Conservation (phyloP, 2,113 vertebrate genomes). For the Peromyscus polionotus region DNA sequence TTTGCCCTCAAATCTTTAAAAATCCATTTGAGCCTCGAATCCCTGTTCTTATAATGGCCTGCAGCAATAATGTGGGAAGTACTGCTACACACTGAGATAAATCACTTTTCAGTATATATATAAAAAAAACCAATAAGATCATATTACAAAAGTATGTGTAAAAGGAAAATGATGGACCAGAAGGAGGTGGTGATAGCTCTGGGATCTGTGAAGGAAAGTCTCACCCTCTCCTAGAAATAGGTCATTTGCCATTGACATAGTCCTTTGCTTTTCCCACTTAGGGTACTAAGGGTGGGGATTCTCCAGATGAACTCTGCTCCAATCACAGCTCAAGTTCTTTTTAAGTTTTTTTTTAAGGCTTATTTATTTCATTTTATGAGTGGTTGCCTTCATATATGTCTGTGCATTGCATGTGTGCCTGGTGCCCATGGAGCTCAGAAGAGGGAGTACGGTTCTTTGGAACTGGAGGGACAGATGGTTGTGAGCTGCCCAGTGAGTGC, state of each 20-base stretch:
- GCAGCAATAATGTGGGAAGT: neutral
- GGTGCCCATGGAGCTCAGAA: neutral
- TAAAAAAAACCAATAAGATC: neutral
- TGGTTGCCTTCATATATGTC: neutral
- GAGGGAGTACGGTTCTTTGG: neutral
- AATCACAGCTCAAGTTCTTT: neutral
- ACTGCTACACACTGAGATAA: neutral
- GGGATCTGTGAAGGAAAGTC: neutral
- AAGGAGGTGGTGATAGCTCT: neutral
- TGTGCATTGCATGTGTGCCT: neutral
- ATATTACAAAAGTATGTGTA: neutral
- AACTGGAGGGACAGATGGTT: too few species aligned
- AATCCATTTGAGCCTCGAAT: neutral
- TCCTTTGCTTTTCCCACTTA: neutral
- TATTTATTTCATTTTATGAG: neutral
- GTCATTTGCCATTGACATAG: neutral
- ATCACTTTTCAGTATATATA: neutral
- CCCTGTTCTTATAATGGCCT: neutral
- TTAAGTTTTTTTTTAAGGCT: neutral
- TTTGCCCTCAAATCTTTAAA: neutral
- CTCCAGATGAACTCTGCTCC: neutral
- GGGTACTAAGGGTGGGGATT: neutral
- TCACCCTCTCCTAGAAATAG: neutral
- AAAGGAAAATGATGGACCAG: neutral
- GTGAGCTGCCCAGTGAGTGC: neutral